Evolutionary conservation across 2,797 vertebrate genomes (phyloP).

Genomic region (Podarcis lilfordi): DNA sequence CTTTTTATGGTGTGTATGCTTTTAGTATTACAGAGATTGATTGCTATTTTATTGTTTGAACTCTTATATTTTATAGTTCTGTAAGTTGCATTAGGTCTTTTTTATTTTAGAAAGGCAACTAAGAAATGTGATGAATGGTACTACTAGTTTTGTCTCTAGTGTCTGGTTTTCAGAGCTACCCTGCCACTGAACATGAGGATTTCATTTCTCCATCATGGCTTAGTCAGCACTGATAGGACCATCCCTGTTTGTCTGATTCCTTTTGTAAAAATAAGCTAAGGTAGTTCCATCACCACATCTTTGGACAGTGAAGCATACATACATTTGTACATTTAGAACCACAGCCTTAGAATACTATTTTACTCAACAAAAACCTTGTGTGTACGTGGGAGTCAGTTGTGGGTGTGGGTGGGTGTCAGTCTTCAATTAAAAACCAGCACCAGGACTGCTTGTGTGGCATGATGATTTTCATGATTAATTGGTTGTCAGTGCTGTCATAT

Average conservation of each 20-base stretch:
- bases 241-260: neutral
- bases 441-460: constrained; percentile 9
- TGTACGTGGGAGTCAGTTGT: neutral
- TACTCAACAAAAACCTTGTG: neutral
- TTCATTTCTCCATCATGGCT: neutral
- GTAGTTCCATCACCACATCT: neutral
- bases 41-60: too few relatives aligned
- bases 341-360: neutral
- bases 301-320: neutral
- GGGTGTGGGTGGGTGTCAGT: neutral
- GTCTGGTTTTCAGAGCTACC: neutral
- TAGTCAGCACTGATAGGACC: neutral
- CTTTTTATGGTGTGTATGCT: too few relatives aligned
- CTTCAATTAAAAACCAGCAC: constrained; percentile 6
- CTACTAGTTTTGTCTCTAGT: neutral
- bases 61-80: too few relatives aligned
- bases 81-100: too few relatives aligned
- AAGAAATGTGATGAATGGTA: too few relatives aligned
- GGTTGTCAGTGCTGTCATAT: constrained; percentile 1
- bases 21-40: too few relatives aligned
- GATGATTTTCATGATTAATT: constrained; percentile 17
- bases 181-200: neutral
- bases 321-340: neutral
- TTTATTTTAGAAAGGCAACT: too few relatives aligned
- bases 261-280: neutral